A percentile compares a stretch with the other conserved stretches of the same genome.
These are phyloP conservation scores for Xiphorhynchus erythropygius DNA, from an alignment of 2,797 vertebrate genomes.

Conservation along the genomic window DNA sequence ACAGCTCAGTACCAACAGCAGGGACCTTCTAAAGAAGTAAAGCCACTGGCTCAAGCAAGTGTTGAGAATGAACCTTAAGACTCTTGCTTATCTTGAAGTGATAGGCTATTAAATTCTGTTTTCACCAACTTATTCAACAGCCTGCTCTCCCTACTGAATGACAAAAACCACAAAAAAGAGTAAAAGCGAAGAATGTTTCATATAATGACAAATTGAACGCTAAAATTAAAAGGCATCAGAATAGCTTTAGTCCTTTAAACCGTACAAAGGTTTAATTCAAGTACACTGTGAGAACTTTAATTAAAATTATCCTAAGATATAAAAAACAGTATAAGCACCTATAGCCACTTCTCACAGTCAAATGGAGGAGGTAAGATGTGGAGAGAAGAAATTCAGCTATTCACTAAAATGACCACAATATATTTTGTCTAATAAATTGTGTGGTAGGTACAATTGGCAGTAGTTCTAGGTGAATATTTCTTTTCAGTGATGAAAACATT, in stretches of 20 bases:
- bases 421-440: background rate
- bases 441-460: background rate
- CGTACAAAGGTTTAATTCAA: background rate
- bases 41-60: background rate
- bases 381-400: background rate
- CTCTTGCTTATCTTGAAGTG: background rate
- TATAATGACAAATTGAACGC: background rate
- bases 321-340: background rate
- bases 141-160: background rate
- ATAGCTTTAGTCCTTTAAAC: background rate
- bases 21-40: background rate
- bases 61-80: background rate
- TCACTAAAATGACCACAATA: background rate
- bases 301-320: background rate
- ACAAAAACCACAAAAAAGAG: background rate
- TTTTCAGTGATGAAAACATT: background rate
- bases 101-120: background rate
- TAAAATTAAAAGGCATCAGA: slow-evolving; percentile 8
- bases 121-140: background rate
- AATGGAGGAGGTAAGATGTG: background rate
- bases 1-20: background rate
- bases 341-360: background rate
- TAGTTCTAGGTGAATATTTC: background rate
- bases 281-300: background rate
- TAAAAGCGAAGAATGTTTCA: background rate